These are phyloP conservation scores for Napeogenes sylphis DNA, from an alignment of 2,888 invertebrate genomes.

Conservation along the genomic window DNA sequence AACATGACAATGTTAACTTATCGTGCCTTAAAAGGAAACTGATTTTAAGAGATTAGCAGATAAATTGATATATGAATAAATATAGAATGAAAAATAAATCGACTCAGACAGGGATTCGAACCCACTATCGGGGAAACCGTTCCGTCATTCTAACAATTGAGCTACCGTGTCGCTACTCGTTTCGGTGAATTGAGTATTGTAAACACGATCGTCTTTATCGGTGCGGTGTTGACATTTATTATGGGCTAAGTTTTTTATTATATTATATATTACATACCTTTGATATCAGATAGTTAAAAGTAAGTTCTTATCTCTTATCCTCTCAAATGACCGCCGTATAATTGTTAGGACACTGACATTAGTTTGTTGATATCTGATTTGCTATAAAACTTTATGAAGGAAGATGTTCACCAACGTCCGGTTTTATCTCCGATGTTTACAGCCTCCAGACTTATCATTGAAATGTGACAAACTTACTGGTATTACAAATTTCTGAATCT, in stretches of 20 bases:
- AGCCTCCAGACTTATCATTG: slow-evolving; percentile 17
- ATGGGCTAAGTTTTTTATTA: background rate
- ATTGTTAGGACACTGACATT: slow-evolving; percentile 26
- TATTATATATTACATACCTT: background rate
- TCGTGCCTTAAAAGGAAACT: slow-evolving; percentile 50
- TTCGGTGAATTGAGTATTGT: no score
- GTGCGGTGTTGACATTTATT: no score
- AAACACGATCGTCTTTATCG: no score
- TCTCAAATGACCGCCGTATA: slow-evolving; percentile 6
- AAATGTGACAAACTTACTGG: slow-evolving; percentile 17
- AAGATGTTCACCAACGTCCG: slow-evolving; percentile 24
- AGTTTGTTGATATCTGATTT: slow-evolving; percentile 28
- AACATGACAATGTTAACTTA: slow-evolving; percentile 58
- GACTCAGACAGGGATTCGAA: no score
- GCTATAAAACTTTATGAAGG: slow-evolving; percentile 31
- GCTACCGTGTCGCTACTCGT: no score
- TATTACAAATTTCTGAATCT: background rate
- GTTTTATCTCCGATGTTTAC: slow-evolving; percentile 24
- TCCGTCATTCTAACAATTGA: no score
- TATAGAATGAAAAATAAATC: no score
- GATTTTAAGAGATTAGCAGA: slow-evolving; percentile 36
- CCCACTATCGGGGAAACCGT: no score
- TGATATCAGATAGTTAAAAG: background rate
- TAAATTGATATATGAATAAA: slow-evolving; percentile 10
- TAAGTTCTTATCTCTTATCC: background rate